Conservation (phyloP, 2,797 vertebrate species). For the Anguilla anguilla region DNA sequence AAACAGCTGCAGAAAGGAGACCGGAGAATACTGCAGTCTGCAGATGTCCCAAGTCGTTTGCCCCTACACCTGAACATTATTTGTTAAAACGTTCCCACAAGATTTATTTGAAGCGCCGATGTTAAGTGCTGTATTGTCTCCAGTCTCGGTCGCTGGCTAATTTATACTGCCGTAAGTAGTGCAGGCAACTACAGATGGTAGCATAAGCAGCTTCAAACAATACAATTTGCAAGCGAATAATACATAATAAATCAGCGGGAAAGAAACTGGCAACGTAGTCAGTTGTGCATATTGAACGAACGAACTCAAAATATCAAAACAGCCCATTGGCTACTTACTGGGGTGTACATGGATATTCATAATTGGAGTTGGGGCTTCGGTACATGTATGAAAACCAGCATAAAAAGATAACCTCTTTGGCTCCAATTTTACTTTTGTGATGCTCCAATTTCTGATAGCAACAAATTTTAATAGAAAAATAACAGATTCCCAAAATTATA, state of each 20-base stretch:
- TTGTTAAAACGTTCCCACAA: neutral
- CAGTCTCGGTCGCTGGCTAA: neutral
- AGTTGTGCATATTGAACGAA: neutral
- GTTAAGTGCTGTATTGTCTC: neutral
- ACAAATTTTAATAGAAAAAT: neutral
- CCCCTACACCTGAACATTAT: neutral
- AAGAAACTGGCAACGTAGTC: neutral
- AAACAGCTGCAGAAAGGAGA: neutral
- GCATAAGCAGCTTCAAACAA: neutral
- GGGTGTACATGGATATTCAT: constrained; percentile 30
- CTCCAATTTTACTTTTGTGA: neutral
- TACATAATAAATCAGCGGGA: neutral
- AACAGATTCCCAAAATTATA: neutral
- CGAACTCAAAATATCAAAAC: neutral
- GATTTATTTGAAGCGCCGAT: neutral
- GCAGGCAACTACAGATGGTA: neutral
- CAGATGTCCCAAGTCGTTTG: neutral
- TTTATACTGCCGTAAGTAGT: neutral
- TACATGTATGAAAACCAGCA: constrained; percentile 32
- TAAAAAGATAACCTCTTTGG: neutral
- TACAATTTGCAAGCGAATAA: neutral
- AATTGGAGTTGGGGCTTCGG: constrained; percentile 31
- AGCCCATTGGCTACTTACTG: constrained; percentile 49
- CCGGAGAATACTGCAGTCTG: neutral
- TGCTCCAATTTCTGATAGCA: neutral